Evolutionary conservation across 2,113 vertebrate genomes (phyloP), one percentile per base, ranked within the genome.

Genomic region (Silurus meridionalis): DNA sequence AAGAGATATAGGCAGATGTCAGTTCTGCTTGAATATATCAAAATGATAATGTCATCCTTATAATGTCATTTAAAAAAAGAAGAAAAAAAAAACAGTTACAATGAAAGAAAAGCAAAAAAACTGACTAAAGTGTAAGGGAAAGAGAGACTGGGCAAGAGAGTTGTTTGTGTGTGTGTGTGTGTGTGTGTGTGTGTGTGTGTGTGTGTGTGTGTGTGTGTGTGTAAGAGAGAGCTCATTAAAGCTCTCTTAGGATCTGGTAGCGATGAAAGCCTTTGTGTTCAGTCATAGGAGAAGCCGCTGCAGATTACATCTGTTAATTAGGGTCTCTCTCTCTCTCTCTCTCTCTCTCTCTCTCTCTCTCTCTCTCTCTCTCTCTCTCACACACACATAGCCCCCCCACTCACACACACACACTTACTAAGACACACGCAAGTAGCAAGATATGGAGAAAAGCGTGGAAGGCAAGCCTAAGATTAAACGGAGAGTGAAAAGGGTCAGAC

Each of bases 261-360:
- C 37, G 21, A 84, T 60, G 57, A 74, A 60, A 58, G 53, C 55
- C 83, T 85, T 79, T 53, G 52, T 80, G 61, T 85, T 78, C 52
- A 85, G 77, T 48, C 75, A 85, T 53, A 79, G 61, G 57, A 85
- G 28, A 53, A 85, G 28, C 50, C 19, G 28, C 67, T 79, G 75
- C 28, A 85, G 63, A 67, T 85, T 64, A 58, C 23, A 67, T 60
- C 75, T 85, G 75, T 67, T 79, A 85, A 85, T 80, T 67, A 78
- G 83, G 46, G 58, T 64, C 83, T 57, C 80, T 64, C 80, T 50
- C 80, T 64, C 21, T 64, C 46, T 50, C 61, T 64, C 80, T 50
- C 46, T 50, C 19, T 50, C 60, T 23, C 11, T 48, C 60, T n/a
- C 37, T 13, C 58, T 63, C 13, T 37, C 2, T 37, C 28, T 37